Evolutionary conservation across 2,888 invertebrate species (phyloP), one percentile per base, ranked within the genome.

Genomic region (Hypolimnas misippus): DNA sequence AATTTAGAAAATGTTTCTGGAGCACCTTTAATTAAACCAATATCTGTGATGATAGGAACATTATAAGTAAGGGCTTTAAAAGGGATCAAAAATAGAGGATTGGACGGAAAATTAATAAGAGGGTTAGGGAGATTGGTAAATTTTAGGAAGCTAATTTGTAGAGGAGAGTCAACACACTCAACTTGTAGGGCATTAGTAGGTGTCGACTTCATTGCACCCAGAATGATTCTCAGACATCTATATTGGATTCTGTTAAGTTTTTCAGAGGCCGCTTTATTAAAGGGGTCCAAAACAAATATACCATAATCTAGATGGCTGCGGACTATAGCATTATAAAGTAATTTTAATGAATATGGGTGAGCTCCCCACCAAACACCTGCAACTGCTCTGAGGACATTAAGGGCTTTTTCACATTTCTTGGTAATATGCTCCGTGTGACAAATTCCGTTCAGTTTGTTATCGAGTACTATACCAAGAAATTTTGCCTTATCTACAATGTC

Each of bases 341-440:
- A 25, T 25, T 25, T 40, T 40, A 40, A 14, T 40, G 40, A 8
- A 14, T 40, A 40, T 3, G 40, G 16, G 40, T 40, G 40, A 14
- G 40, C 40, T 5, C 40, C 70, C 70, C 70, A 68, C 69, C 68
- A 66, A 3, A 67, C 66, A 0, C 67, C 70, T 3, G 69, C 62
- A 0, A 72, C 63, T 2, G 61, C 40, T 17, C 66, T 46, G 0
- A 70, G 38, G 0, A 67, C 16, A 8, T 64, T 67, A 10, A 68
- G 19, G 3, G 17, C 38, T 10, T 54, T 58, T 57, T 69, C 68
- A 42, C 67, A 69, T 61, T 69, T 69, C 16, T 49, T 14, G 1
- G 17, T 16, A 7, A 66, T n/a, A 31, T 67, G 58, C 19, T 66
- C 52, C 6, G 33, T 10, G 31, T 68, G 67, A 1, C 29, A 8